These are phyloP conservation scores for Vultur gryphus DNA, from an alignment of 2,797 vertebrate genomes.

Conservation along the genomic window DNA sequence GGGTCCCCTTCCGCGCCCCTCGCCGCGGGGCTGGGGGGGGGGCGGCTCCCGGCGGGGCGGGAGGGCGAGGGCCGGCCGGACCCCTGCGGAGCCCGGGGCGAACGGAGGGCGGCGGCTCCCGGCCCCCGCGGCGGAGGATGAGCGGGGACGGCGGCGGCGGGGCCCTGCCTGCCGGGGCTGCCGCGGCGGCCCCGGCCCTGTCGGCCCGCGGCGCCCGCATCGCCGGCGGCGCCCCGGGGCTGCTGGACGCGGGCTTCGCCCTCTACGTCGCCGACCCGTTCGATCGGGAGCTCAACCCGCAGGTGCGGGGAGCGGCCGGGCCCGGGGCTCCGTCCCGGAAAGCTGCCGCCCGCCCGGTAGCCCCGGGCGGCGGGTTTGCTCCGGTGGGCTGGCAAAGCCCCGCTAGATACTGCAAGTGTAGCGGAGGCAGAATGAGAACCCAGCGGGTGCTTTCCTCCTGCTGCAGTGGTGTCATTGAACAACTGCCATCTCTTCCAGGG, in stretches of 20 bases:
- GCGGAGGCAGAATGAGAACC: fast-evolving
- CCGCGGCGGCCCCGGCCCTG: neutral
- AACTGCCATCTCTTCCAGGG: constrained; percentile 66
- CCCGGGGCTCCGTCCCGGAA: neutral
- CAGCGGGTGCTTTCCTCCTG: neutral
- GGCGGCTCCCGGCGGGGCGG: no score
- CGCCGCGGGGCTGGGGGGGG: neutral
- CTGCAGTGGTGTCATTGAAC: no score
- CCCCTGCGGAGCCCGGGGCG: neutral
- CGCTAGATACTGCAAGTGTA: fast-evolving
- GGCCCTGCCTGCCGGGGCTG: neutral
- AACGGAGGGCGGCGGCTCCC: no score
- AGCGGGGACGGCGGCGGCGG: no score
- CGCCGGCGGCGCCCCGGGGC: neutral
- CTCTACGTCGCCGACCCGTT: neutral
- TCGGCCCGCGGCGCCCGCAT: neutral
- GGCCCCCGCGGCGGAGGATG: no score
- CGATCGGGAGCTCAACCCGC: neutral
- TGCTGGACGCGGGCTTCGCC: neutral
- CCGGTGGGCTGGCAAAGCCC: neutral
- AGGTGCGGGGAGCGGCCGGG: neutral
- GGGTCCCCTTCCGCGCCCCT: no score
- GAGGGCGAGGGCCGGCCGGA: no score
- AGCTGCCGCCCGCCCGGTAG: neutral
- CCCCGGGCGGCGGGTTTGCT: neutral